A percentile compares a stretch with the other conserved stretches of the same genome.
phyloP scores from a whole-genome alignment of 2,888 invertebrate species.

The Mycogona germanica region DNA sequence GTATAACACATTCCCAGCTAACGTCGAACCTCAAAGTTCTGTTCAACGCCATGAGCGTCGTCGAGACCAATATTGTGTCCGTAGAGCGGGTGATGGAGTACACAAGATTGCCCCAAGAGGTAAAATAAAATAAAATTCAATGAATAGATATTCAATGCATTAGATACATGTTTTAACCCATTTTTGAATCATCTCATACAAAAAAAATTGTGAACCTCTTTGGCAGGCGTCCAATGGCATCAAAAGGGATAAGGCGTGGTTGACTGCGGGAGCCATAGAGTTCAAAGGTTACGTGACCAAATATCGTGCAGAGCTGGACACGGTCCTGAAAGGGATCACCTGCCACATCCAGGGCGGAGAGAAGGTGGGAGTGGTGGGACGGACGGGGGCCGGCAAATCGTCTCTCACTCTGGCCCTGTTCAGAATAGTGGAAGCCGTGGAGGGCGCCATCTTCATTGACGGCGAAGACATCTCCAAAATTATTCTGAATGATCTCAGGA shows the following conservation, averaged over 20 bases:
- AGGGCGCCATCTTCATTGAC: conserved; percentile 71
- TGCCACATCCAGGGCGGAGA: conserved; percentile 69
- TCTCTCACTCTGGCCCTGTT: conserved; percentile 76
- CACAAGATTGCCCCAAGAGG: conserved; percentile 19
- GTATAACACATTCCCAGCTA: conserved; percentile 33
- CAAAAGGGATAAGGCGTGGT: not conserved
- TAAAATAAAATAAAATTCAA: not conserved
- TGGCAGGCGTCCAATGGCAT: not conserved
- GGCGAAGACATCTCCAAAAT: conserved; percentile 63
- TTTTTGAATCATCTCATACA: no score
- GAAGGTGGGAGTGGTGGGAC: conserved; percentile 38
- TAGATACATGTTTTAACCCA: not conserved
- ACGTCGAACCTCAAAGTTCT: conserved; percentile 41
- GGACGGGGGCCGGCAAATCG: conserved; percentile 54
- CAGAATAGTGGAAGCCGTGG: conserved; percentile 74
- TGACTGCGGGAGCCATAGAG: conserved; percentile 27
- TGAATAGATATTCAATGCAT: not conserved
- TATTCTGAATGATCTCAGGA: conserved; percentile 42
- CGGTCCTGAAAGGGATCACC: conserved; percentile 61
- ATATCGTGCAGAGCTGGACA: conserved; percentile 29
- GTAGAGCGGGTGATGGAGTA: conserved; percentile 43
- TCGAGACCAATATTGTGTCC: conserved; percentile 44
- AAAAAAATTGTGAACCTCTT: no score
- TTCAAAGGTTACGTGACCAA: conserved; percentile 27
- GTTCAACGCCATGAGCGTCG: conserved; percentile 41